Percentiles rank a stretch among this genome's conserved stretches.
These are phyloP conservation scores for Arnoldichthys spilopterus DNA, from an alignment of 2,797 vertebrate genomes.

Conservation along the genomic window DNA sequence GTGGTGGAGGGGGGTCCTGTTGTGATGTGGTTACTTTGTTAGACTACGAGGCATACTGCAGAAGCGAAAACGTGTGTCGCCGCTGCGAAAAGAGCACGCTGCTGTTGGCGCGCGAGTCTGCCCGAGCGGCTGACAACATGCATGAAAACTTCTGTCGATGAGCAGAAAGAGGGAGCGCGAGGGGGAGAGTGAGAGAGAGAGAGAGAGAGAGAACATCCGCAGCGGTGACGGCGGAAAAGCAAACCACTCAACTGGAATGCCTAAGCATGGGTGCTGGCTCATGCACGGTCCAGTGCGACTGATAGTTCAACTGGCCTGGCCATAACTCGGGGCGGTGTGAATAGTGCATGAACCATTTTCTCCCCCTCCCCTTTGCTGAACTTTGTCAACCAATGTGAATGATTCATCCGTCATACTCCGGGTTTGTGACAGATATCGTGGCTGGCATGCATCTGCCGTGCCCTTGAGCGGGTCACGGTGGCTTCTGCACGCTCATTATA, in stretches of 20 bases:
- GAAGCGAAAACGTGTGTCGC: conserved; percentile 21
- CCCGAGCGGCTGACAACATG: neutral
- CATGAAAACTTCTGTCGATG: neutral
- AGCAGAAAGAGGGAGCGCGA: neutral
- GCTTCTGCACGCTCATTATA: conserved; percentile 53
- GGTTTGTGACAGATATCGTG: conserved; percentile 58
- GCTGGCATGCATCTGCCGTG: conserved; percentile 55
- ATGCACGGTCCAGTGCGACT: neutral
- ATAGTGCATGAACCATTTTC: neutral
- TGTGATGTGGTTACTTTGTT: conserved; percentile 40
- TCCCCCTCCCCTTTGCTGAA: neutral
- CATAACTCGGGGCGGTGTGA: conserved; percentile 11
- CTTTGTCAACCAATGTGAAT: conserved; percentile 15
- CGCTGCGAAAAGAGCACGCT: conserved; percentile 11
- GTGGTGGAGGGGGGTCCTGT: conserved; percentile 6
- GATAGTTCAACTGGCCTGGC: neutral
- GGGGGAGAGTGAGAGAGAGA: neutral
- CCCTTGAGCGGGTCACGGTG: conserved; percentile 68
- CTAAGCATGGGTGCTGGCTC: conserved; percentile 15
- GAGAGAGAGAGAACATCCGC: conserved; percentile 9
- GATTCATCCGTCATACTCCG: conserved; percentile 25
- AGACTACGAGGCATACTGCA: conserved; percentile 47
- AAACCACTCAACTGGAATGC: conserved; percentile 20
- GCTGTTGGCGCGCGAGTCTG: neutral
- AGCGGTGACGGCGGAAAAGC: neutral